Evolutionary conservation across 2,113 vertebrate species (phyloP).

Genomic region (Tursiops truncatus): DNA sequence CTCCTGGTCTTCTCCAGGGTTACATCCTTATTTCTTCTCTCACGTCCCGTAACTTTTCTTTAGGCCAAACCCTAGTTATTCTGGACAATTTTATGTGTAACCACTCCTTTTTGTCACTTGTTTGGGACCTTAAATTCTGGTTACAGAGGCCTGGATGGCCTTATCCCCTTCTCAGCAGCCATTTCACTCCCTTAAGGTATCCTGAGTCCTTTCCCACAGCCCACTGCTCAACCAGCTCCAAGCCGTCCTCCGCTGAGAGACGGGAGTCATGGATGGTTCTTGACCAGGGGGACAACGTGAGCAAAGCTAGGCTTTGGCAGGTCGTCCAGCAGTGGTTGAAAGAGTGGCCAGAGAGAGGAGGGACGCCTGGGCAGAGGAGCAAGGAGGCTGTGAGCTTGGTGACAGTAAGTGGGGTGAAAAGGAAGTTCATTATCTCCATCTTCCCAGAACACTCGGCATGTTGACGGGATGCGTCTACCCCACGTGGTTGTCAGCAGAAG

Average conservation of each 20-base stretch:
- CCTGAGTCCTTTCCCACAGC: not conserved
- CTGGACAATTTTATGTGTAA: not conserved
- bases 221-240: not conserved
- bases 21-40: not conserved
- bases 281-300: not conserved
- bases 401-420: not conserved
- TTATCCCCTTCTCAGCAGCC: not conserved
- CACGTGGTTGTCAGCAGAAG: not conserved
- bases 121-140: not conserved
- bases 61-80: not conserved
- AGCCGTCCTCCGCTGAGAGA: not conserved
- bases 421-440: not conserved
- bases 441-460: not conserved
- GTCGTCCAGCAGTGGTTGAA: not conserved
- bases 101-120: not conserved
- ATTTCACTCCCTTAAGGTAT: fast-evolving
- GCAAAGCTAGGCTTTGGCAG: not conserved
- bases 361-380: not conserved
- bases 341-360: not conserved
- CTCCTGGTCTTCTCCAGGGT: not conserved
- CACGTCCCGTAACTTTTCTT: not conserved
- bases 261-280: not conserved
- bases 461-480: fast-evolving
- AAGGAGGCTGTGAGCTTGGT: not conserved
- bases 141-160: not conserved